Base-by-base conservation (phyloP, 2,113 vertebrate genomes). In the Phaetusa simplex region DNA sequence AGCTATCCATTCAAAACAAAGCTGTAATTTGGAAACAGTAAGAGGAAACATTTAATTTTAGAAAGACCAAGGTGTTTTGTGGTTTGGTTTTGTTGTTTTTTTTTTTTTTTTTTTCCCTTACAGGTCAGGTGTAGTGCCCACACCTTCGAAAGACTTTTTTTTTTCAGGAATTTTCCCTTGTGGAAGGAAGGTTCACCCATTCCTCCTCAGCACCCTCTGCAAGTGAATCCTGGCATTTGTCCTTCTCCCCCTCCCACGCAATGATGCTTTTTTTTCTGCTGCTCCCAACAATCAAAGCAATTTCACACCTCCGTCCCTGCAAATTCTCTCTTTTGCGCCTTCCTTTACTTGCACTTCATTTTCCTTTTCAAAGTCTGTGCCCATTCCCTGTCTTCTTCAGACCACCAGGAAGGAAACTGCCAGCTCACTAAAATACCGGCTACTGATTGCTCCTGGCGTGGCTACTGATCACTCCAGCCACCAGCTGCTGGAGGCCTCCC, bases 201-300 rank as follows among this genome's bases (percentile, higher is more conserved):
- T 92, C 42, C 43, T 81, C 30, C 42, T 55, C 71, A 62, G 21
- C 72, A 65, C 38, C 4, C 8, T 65, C 38, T 56, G 40, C 12
- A 3, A 76, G 23, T 15, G 47, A 78, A 64, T n/a, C 69, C 38
- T 59, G 8, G 2, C 14, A 1, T 59, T 93, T 59, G 56, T 79
- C 49, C 49, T n/a, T 49, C 59, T 56, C 21, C 32, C 30, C 8
- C 22, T 56, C 43, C 42, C 36, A 18, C 3, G 3, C 0, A 0
- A 19, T 2, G 12, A 55, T 38, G 20, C 6, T 29, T 59, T 90
- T 23, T 20, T n/a, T 67, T n/a, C 47, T 65, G 26, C 42, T 42
- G 9, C 47, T 78, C 18, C 10, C 1, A 11, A n/a, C 45, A 45
- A 16, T 12, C 55, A 43, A 70, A 91, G 40, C 52, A 50, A 15